Percentiles rank a stretch among this genome's conserved stretches.
Evolutionary conservation across 2,113 vertebrate genomes (phyloP).

Genomic region (Danionella cerebrum): DNA sequence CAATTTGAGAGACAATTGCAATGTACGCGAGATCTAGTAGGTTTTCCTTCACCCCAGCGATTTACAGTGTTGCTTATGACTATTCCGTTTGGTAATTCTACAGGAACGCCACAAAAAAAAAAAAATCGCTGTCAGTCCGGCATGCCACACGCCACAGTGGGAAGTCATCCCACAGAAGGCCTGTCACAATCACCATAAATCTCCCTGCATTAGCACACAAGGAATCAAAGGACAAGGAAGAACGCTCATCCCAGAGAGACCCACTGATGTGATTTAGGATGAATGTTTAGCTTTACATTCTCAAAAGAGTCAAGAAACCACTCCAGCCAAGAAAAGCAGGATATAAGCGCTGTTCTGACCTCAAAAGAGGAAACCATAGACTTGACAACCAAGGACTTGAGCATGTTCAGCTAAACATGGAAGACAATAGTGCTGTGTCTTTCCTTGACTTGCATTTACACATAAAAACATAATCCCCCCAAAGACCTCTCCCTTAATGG

Average conservation of each 20-base stretch:
- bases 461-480: constrained; percentile 63
- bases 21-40: constrained; percentile 31
- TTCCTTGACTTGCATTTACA: constrained; percentile 34
- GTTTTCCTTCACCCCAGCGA: constrained; percentile 46
- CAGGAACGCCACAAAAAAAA: constrained; percentile 46
- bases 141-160: constrained; percentile 50
- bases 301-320: constrained; percentile 35
- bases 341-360: constrained; percentile 15
- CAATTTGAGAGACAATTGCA: constrained; percentile 46
- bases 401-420: constrained; percentile 12
- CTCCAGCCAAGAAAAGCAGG: constrained; percentile 12
- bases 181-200: constrained; percentile 63
- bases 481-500: constrained; percentile 72
- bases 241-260: neutral
- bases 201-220: constrained; percentile 61
- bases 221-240: constrained; percentile 39
- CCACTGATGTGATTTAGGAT: constrained; percentile 43
- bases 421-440: neutral
- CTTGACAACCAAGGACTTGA: constrained; percentile 21
- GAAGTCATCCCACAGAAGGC: constrained; percentile 57
- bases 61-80: constrained; percentile 42
- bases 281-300: constrained; percentile 35
- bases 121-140: constrained; percentile 46
- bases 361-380: constrained; percentile 17
- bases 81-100: constrained; percentile 27